A percentile compares a stretch with the other conserved stretches of the same genome.
Conservation (phyloP, 2,888 invertebrate genomes). For the Hirtodrosophila alboralis region DNA sequence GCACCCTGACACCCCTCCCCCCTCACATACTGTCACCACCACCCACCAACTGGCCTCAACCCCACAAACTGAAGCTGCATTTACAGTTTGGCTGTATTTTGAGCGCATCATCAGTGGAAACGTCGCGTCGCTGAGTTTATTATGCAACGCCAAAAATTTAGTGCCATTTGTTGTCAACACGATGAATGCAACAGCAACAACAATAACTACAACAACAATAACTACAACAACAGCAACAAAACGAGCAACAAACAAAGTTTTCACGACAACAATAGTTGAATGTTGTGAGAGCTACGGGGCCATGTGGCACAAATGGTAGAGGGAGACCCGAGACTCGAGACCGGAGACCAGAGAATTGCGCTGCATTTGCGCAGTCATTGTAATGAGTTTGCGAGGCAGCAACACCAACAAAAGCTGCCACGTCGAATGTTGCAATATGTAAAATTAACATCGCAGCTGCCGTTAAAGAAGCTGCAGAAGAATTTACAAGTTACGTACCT, state of each 20-base stretch:
- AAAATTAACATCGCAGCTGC: conserved; percentile 61
- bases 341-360: conserved; percentile 35
- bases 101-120: conserved; percentile 60
- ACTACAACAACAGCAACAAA: conserved; percentile 19
- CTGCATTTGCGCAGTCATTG: conserved; percentile 74
- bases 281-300: not conserved
- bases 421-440: conserved; percentile 67
- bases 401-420: conserved; percentile 21
- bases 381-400: conserved; percentile 61
- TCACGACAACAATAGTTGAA: conserved; percentile 46
- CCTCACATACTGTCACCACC: not conserved
- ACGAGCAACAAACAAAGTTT: conserved; percentile 44
- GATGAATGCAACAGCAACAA: conserved; percentile 58
- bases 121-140: conserved; percentile 65
- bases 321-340: too few species aligned
- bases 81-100: conserved; percentile 34
- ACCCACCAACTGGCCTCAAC: not conserved
- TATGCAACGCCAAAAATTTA: conserved; percentile 76
- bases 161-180: conserved; percentile 78
- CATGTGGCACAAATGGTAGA: not conserved
- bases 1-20: conserved; percentile 6
- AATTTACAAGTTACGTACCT: conserved; percentile 14
- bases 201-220: conserved; percentile 12
- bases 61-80: conserved; percentile 11
- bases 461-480: conserved; percentile 28